Evolutionary conservation across 1,140 invertebrate genomes (phyloP), one percentile per base, ranked within the genome.

Genomic region (Sminthurinus signatus): DNA sequence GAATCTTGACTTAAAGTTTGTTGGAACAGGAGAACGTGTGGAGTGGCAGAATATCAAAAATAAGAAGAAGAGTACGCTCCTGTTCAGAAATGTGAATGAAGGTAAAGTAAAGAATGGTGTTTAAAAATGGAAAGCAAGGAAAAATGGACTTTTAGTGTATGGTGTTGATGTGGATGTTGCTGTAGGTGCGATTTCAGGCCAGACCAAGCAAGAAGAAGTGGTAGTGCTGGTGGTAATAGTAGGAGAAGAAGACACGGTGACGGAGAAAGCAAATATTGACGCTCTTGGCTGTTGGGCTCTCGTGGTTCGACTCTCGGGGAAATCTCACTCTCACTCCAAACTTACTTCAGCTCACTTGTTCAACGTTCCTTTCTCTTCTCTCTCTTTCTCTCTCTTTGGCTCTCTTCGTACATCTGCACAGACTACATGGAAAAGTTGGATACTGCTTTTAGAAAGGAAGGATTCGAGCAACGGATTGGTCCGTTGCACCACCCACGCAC

Each of bases 261-360:
- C 51, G 25, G 51, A 27, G 51, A 54, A 54, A 54, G 51, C 28
- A 54, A 54, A 54, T 54, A 54, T 54, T 54, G 51, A 54, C 51
- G 51, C 51, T 54, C 8, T 17, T 54, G 14, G 51, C 51, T 54
- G 8, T 54, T 54, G 8, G 51, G 21, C 51, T 54, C 51, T 28
- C 51, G 12, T 54, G 25, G 25, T 54, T 23, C 51, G 51, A 54
- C 51, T 54, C 28, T 28, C 29, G 17, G 8, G 29, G 21, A 23
- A 54, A 28, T 8, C 19, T 8, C 28, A 10, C 10, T n/a, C n/a
- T n/a, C n/a, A n/a, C n/a, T n/a, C n/a, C n/a, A n/a, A n/a, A n/a
- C n/a, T n/a, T n/a, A n/a, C n/a, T n/a, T n/a, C n/a, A n/a, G n/a
- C n/a, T n/a, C n/a, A n/a, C n/a, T n/a, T n/a, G n/a, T n/a, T n/a